Conservation (phyloP, 2,113 vertebrate species). For the Cebidichthys violaceus region DNA sequence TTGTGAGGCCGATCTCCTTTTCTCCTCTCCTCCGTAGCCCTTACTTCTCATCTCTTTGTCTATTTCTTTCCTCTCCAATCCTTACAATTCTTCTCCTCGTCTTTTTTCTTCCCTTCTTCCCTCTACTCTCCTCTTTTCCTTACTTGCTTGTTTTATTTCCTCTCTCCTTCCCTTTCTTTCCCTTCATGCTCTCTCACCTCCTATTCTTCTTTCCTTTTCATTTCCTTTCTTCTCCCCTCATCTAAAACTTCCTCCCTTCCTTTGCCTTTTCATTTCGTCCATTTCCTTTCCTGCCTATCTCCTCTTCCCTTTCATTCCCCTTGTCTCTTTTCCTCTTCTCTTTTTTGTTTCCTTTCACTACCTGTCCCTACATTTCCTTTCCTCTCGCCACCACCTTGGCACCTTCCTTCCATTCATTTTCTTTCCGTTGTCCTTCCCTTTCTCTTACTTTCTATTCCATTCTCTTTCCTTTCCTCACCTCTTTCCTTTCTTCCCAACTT, state of each 20-base stretch:
- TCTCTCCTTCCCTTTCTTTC: not conserved
- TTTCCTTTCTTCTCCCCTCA: not conserved
- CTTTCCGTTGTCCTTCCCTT: not conserved
- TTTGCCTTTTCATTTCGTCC: not conserved
- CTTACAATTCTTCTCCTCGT: not conserved
- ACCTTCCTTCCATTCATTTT: not conserved
- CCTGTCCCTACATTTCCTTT: not conserved
- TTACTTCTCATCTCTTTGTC: not conserved
- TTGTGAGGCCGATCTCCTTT: not conserved
- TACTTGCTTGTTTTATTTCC: not conserved
- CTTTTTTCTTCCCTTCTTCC: not conserved
- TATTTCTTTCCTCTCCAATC: not conserved
- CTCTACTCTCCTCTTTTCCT: no score
- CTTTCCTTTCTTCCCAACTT: not conserved
- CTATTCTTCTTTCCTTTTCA: not conserved
- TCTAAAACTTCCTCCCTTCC: not conserved
- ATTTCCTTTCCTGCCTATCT: not conserved
- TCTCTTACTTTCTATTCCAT: not conserved
- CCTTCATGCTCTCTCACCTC: not conserved
- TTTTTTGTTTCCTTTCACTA: not conserved
- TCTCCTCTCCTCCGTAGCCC: slow-evolving; percentile 1
- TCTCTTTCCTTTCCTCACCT: not conserved
- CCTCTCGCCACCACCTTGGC: not conserved
- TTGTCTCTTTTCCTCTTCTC: not conserved
- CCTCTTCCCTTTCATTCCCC: not conserved